Base-by-base conservation (phyloP, 2,888 invertebrate species). In the Thyatira batis region DNA sequence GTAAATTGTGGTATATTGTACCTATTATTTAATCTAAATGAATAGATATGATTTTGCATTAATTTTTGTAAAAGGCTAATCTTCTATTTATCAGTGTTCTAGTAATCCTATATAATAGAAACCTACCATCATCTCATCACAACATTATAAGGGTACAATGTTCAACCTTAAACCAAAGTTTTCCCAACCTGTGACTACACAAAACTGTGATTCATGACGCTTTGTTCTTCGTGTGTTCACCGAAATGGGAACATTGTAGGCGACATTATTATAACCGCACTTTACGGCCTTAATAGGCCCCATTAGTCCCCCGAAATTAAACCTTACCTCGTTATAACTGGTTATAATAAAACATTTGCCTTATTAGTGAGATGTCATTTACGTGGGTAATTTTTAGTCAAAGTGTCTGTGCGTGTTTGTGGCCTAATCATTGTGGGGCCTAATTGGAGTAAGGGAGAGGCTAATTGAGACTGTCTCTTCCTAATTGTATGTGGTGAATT, bases 271-370 rank as follows among this genome's bases (percentile, higher is more conserved):
- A 48, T 48, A 25, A 27, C 17, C 27, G 9, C 53, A 28, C 45
- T 45, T 33, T 30, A 53, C 49, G 43, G 49, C 50, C 45, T 45
- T 50, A 53, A 45, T 53, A 48, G 13, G 13, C 23, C 27, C 53
- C 50, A 53, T 53, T 53, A 53, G 53, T 28, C 33, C 17, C 52
- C 52, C 46, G 20, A 52, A 52, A 52, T 46, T 46, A 52, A 46
- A 52, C 45, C 46, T 45, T 45, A 10, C 45, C 11, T 39, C 30
- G 39, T 30, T 30, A 50, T 50, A 54, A 51, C 33, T 44, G 39
- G 20, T 11, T 30, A 44, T 51, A 54, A 51, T 51, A 43, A 54
- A 44, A 44, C 54, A 48, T 20, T n/a, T 28, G 20, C 27, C 43
- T 44, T 51, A 54, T 51, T 54, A 44, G 43, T 51, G 49, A 51